Evolutionary conservation across 2,113 vertebrate genomes (phyloP).

Genomic region (Tyto alba): DNA sequence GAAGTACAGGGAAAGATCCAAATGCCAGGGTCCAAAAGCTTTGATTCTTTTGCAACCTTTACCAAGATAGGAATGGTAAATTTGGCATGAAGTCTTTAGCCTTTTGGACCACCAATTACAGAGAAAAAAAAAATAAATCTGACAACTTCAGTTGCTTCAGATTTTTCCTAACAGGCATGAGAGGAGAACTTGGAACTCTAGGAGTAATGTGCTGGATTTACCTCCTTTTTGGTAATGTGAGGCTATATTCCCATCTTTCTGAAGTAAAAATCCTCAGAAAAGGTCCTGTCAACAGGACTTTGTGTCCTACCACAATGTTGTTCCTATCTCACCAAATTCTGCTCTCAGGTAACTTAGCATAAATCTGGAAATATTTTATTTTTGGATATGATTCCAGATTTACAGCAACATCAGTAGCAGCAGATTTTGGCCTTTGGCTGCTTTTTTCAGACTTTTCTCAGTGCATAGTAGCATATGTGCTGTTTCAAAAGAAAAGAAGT

Average conservation of each 20-base stretch:
- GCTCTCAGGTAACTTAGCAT: not conserved
- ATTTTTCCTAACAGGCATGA: not conserved
- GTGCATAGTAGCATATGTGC: not conserved
- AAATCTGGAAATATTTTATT: not conserved
- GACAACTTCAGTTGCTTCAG: not conserved
- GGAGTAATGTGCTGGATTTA: not conserved
- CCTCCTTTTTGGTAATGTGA: not conserved
- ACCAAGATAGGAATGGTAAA: not conserved
- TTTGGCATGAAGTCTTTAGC: not conserved
- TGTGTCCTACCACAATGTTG: not conserved
- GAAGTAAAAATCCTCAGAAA: not conserved
- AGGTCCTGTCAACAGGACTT: not conserved
- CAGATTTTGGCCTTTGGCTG: not conserved
- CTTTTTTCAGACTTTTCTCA: not conserved
- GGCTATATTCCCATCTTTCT: not conserved
- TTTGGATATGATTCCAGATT: not conserved
- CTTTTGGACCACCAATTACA: not conserved
- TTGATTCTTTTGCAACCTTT: not conserved
- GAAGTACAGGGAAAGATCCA: not conserved
- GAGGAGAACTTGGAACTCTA: not conserved
- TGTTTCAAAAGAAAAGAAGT: slow-evolving; percentile 19
- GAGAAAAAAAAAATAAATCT: not conserved
- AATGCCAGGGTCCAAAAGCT: not conserved
- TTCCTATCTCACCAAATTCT: not conserved
- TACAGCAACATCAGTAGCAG: not conserved